Evolutionary conservation across 2,888 invertebrate genomes (phyloP).

Genomic region (Caradrina clavipalpis): DNA sequence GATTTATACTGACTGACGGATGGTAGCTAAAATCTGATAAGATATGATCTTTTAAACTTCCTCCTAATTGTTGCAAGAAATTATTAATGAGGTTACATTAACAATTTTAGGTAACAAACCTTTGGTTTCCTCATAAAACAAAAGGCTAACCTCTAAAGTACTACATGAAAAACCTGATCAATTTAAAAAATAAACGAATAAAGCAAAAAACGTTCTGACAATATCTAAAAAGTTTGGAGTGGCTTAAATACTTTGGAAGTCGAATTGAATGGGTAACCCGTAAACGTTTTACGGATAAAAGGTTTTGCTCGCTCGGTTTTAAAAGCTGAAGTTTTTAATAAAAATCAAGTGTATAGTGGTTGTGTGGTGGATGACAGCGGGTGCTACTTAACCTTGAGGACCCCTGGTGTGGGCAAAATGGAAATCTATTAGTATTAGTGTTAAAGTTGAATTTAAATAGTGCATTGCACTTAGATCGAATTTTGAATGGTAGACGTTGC

Average conservation of each 20-base stretch:
- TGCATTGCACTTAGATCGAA: background rate
- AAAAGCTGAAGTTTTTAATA: conserved; percentile 22
- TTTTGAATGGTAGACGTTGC: background rate
- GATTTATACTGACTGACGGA: too few species aligned
- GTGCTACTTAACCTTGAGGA: background rate
- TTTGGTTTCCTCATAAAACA: background rate
- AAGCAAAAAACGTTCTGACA: conserved; percentile 17
- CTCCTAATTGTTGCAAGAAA: too few species aligned
- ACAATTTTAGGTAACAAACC: conserved; percentile 1
- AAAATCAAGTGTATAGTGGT: conserved; percentile 32
- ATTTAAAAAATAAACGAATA: conserved; percentile 7
- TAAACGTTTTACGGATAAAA: conserved; percentile 32
- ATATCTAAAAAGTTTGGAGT: conserved; percentile 23
- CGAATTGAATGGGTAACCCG: conserved; percentile 46
- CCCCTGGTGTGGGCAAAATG: too few species aligned
- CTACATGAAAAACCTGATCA: conserved; percentile 10
- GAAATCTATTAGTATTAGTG: background rate
- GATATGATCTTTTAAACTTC: background rate
- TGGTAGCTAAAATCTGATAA: background rate
- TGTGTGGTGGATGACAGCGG: conserved; percentile 8
- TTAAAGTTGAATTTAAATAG: background rate
- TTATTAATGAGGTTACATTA: too few species aligned
- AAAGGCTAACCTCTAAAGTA: background rate
- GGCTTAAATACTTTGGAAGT: conserved; percentile 47
- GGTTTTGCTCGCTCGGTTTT: conserved; percentile 20